Evolutionary conservation across 2,113 vertebrate genomes (phyloP), one percentile per base, ranked within the genome.

Genomic region (Siniperca knerii): DNA sequence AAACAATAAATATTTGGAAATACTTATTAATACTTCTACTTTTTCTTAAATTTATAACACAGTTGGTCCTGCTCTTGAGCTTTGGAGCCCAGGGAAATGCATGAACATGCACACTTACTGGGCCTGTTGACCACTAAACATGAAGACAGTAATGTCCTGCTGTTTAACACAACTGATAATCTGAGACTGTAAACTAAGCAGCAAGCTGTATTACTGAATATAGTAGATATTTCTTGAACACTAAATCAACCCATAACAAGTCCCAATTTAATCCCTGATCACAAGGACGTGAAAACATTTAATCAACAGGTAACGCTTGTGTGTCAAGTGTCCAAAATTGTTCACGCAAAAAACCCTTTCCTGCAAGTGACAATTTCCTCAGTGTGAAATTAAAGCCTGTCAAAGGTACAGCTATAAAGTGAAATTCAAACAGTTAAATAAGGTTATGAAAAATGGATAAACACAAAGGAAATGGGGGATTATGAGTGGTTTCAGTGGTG

Each of bases 341-440:
- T 60, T 46, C 8, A 29, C 3, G 13, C 4, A 20, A 77, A 67
- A 79, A 12, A 21, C 6, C 6, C 4, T 74, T 83, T 42, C 72
- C 75, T 66, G 78, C 46, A 66, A 50, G 77, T 70, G 50, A 84
- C 77, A 84, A 87, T 87, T 85, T 87, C 20, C 65, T 67, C 18
- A 35, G 79, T 80, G 82, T 85, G 77, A 90, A 87, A 90, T 87
- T 77, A 88, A 79, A 87, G 48, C 55, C 72, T 82, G 82, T 80
- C 81, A 83, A 79, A 87, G 65, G 81, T 86, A 66, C 1, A 52
- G 72, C 54, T 62, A 70, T 87, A 48, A 87, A 83, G 55, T 75
- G 75, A 73, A 85, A 85, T 81, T 83, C 44, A 71, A 75, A 77
- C 60, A 15, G 25, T 65, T 86, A 57, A 86, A 65, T 82, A 23